Base-by-base conservation (phyloP, 1,140 invertebrate species). In the Drosophila malerkotliana region DNA sequence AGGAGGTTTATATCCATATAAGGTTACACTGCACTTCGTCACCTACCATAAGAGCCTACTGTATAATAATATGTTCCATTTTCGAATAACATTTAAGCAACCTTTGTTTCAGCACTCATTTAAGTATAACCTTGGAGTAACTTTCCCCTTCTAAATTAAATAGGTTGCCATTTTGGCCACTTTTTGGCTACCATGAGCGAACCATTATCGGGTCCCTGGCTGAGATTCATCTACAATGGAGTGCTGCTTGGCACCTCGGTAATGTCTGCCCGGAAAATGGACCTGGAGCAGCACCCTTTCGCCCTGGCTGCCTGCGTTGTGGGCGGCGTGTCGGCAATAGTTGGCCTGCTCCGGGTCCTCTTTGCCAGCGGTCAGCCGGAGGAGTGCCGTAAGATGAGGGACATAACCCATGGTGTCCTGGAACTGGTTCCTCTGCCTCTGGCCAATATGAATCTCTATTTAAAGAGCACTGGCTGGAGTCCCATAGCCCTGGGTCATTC, bases 401-500 rank as follows among this genome's bases (percentile, higher is more conserved):
- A 84, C 24, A 44, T 84, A 1, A 55, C 51, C 30, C 48, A 69
- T 4, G 51, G 68, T 0, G 10, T 77, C 12, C 32, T 91, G 64
- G 84, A 91, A 56, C 67, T 91, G 15, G 54, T 72, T 4, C 84
- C 90, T 0, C 14, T 91, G 60, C 72, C 89, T 0, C 24, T 91
- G 62, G 49, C 76, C 44, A 91, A 91, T 24, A 91, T 91, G 49
- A 72, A 91, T 53, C 34, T 91, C 1, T 91, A 91, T 14, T 30
- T 51, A 5, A 34, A 45, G 3, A 61, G 81, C 4, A 55, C 73
- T 5, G 79, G 85, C 0, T 8, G n/a, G 18, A 59, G 76, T 41
- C 8, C 52, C 0, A 2, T 91, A 1, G 71, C 69, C 2, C n/a
- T 87, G 74, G 69, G 59, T 0, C 90, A 91, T 57, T 63, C 57